Conservation (phyloP, 2,888 invertebrate genomes). For the Sepioteuthis lessoniana region DNA sequence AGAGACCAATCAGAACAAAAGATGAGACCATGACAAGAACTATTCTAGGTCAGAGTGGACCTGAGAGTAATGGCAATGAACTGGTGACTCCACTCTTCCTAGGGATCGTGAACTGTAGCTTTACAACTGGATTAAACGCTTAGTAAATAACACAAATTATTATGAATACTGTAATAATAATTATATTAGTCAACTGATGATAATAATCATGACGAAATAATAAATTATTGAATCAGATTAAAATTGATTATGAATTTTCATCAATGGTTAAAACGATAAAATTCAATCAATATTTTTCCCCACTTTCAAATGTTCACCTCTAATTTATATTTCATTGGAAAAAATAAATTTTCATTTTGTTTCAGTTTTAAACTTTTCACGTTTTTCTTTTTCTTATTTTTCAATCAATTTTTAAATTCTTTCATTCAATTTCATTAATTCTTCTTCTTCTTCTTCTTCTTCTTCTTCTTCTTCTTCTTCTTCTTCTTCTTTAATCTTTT, state of each 20-base stretch:
- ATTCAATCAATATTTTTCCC: not conserved
- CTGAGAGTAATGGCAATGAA: no score
- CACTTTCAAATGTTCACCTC: not conserved
- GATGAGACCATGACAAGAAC: no score
- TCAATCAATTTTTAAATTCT: not conserved
- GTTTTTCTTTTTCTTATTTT: not conserved
- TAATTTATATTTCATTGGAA: not conserved
- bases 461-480: not conserved
- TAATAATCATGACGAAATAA: not conserved
- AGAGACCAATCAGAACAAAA: no score
- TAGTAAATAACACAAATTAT: no score
- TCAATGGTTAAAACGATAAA: not conserved
- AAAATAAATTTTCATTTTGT: not conserved
- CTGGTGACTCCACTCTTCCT: no score
- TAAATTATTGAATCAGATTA: constrained; percentile 6
- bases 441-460: not conserved
- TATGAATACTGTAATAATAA: not conserved
- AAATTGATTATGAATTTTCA: not conserved
- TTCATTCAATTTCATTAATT: not conserved
- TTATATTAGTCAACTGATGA: not conserved
- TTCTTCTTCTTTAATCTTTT: not conserved
- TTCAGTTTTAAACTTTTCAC: not conserved
- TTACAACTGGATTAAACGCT: no score
- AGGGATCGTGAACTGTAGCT: no score
- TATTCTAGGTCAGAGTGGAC: no score